Percentiles rank a stretch among this genome's conserved stretches.
phyloP scores from a whole-genome alignment of 2,888 invertebrate species.

The Rotaria socialis region DNA sequence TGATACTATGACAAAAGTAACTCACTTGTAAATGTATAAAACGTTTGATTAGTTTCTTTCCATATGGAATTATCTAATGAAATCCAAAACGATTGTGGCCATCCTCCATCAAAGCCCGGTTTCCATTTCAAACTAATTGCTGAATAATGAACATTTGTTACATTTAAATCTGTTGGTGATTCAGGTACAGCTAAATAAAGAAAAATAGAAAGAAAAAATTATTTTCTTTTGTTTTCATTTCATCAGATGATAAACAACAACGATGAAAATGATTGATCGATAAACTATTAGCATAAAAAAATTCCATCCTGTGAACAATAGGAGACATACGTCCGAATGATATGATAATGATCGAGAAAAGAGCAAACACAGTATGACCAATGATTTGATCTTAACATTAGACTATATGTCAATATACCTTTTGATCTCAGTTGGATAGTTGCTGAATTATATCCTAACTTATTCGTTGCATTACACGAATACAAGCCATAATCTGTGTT shows the following conservation, averaged over 20 bases:
- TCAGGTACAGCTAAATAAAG: not conserved
- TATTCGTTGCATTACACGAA: constrained; percentile 34
- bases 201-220: not conserved
- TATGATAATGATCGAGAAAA: constrained; percentile 17
- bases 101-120: constrained; percentile 87
- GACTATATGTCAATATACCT: constrained; percentile 30
- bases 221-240: not conserved
- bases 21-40: constrained; percentile 3
- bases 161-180: not conserved
- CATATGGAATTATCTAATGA: constrained; percentile 33
- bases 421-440: constrained; percentile 36
- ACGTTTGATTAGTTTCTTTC: constrained; percentile 15
- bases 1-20: too few species aligned
- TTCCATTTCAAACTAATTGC: constrained; percentile 75
- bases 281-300: not conserved
- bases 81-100: constrained; percentile 74
- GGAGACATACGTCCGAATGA: not conserved
- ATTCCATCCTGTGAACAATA: not conserved
- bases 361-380: not conserved
- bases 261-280: not conserved
- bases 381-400: not conserved
- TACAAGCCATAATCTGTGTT: not conserved
- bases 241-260: not conserved
- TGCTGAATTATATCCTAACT: constrained; percentile 18
- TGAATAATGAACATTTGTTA: not conserved